Percentiles rank a stretch among this genome's conserved stretches.
These are phyloP conservation scores for Garra rufa DNA, from an alignment of 2,113 vertebrate species.

Conservation along the genomic window DNA sequence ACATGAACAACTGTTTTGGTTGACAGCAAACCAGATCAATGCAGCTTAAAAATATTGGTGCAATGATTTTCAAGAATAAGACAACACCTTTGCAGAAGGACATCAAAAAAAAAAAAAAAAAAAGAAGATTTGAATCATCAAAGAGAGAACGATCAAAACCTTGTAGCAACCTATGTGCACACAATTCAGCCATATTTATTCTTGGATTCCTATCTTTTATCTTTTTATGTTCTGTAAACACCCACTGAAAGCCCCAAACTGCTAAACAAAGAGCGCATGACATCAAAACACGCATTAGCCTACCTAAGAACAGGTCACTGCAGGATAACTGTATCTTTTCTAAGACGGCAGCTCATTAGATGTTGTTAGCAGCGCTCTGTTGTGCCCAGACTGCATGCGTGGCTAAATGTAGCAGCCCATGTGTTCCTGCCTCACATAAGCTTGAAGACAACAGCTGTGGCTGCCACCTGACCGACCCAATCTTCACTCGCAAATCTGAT, in stretches of 20 bases:
- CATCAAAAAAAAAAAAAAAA: too few species aligned
- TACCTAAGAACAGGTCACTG: constrained; percentile 23
- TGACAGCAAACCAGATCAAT: neutral
- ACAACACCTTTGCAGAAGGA: constrained; percentile 5
- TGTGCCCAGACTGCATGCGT: constrained; percentile 3
- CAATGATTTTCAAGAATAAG: neutral
- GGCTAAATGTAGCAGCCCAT: constrained; percentile 30
- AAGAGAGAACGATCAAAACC: constrained; percentile 2
- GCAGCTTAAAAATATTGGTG: constrained; percentile 18
- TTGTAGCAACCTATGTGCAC: constrained; percentile 2
- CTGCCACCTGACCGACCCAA: constrained; percentile 51
- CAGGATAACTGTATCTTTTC: neutral
- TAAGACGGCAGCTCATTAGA: constrained; percentile 27
- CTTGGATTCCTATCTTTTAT: neutral
- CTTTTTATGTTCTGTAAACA: constrained; percentile 1
- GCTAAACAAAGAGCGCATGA: neutral
- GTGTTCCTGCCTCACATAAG: constrained; percentile 39
- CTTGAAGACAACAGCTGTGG: constrained; percentile 46
- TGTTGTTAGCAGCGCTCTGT: neutral
- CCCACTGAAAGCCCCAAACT: neutral
- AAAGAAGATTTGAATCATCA: neutral
- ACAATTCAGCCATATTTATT: neutral
- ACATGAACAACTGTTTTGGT: neutral
- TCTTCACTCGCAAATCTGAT: neutral
- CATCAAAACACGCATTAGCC: constrained; percentile 11